Conservation (phyloP, 2,797 vertebrate species). For the Erethizon dorsatum region DNA sequence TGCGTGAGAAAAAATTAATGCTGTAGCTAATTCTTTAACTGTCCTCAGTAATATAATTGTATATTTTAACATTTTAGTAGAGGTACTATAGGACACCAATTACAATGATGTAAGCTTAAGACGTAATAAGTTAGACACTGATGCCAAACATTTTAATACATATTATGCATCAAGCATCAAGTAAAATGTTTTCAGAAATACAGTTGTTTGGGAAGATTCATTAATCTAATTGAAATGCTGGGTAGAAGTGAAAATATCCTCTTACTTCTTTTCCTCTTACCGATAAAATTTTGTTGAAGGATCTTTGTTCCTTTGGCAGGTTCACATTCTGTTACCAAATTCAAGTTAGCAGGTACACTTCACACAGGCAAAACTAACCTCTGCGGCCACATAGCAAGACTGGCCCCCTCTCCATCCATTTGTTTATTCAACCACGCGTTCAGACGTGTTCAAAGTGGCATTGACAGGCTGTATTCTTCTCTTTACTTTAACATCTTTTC, state of each 20-base stretch:
- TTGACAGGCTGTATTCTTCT: background rate
- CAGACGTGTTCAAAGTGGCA: background rate
- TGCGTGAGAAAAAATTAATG: background rate
- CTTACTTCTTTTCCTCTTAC: background rate
- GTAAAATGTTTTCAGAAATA: slow-evolving; percentile 11
- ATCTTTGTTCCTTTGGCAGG: background rate
- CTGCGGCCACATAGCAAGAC: background rate
- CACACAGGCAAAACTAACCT: background rate
- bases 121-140: background rate
- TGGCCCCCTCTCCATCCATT: background rate
- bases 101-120: background rate
- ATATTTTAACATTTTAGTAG: slow-evolving; percentile 44
- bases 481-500: background rate
- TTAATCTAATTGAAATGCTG: background rate
- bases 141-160: background rate
- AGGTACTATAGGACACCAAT: background rate
- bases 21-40: background rate
- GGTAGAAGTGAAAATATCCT: background rate
- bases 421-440: background rate
- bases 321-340: background rate
- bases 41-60: background rate
- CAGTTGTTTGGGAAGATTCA: background rate
- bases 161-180: background rate
- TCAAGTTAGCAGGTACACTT: background rate
- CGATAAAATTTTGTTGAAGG: background rate